phyloP scores from a whole-genome alignment of 2,888 invertebrate genomes.

The Ashinkailepas kermadecensis region DNA sequence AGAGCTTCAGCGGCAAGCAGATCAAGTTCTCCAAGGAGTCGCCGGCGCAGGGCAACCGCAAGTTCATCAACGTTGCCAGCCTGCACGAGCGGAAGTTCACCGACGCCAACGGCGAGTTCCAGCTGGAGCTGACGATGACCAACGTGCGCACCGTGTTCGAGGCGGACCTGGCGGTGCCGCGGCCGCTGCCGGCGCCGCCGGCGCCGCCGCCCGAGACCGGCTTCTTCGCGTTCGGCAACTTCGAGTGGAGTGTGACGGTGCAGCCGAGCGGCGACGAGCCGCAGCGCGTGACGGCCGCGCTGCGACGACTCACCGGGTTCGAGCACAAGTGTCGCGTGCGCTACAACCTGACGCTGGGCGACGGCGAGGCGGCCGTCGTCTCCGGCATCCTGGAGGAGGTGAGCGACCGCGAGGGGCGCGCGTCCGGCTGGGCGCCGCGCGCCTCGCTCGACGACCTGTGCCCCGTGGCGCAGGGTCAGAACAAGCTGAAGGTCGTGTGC shows the following conservation, averaged over 20 bases:
- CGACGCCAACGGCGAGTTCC: slow-evolving; percentile 70
- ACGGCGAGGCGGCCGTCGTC: slow-evolving; percentile 58
- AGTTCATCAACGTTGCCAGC: slow-evolving; percentile 63
- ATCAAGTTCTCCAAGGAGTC: slow-evolving; percentile 47
- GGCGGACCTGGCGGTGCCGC: slow-evolving; percentile 57
- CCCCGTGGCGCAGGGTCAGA: slow-evolving; percentile 43
- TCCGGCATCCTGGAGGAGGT: slow-evolving; percentile 63
- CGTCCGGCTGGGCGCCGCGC: slow-evolving; percentile 61
- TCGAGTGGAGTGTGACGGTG: slow-evolving; percentile 69
- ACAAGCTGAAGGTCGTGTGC: slow-evolving; percentile 55
- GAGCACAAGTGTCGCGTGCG: slow-evolving; percentile 69
- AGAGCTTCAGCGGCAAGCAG: slow-evolving; percentile 67
- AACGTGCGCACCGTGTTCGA: slow-evolving; percentile 66
- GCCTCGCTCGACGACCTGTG: slow-evolving; percentile 52
- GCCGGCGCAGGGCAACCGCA: slow-evolving; percentile 59
- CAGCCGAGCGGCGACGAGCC: slow-evolving; percentile 48
- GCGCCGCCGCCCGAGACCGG: slow-evolving; percentile 47
- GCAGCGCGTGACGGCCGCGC: slow-evolving; percentile 43
- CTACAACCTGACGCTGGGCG: slow-evolving; percentile 54
- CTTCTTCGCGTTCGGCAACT: slow-evolving; percentile 70
- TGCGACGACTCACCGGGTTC: slow-evolving; percentile 68
- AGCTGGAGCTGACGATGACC: slow-evolving; percentile 67
- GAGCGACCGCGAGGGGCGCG: slow-evolving; percentile 61
- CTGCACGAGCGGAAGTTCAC: slow-evolving; percentile 63
- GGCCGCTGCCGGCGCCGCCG: slow-evolving; percentile 41